Evolutionary conservation across 2,113 vertebrate species (phyloP), one percentile per base, ranked within the genome.

Genomic region (Zapus hudsonius): DNA sequence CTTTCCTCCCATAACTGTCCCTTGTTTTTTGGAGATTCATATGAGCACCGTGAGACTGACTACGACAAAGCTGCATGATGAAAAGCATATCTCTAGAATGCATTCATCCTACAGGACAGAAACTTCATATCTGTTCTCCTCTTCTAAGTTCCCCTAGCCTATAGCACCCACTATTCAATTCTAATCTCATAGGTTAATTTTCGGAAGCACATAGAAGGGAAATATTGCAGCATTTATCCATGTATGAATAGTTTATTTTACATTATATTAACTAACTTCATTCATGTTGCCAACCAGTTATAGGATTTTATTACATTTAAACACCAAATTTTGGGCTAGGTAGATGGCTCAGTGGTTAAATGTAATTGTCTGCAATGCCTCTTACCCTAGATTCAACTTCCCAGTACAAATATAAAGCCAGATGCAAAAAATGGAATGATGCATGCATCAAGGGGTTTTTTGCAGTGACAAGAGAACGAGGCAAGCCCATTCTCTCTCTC

Each of bases 81-180:
- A 0, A n/a, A 0, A 66, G 12, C 15, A n/a, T 1, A 25, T 9
- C 16, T 57, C 20, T 23, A 70, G 33, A 70, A 42, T 2, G 5
- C 61, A 38, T 36, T 36, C 55, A 29, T 20, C 55, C 27, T 25
- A 2, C 7, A 23, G 59, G 44, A 27, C n/a, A 29, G 19, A n/a
- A 79, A 79, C 3, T 16, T 76, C 33, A 69, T 59, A 57, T 2
- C 9, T 9, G 36, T 38, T 27, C 33, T 40, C 6, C 40, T 22
- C 23, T 64, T 52, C 29, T 29, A 40, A 7, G 22, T 76, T 29
- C 20, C 16, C 38, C 47, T 44, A 23, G 4, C 10, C 55, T 15
- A 17, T 78, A 3, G 22, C 15, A 78, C 61, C 1, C 9, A 69
- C 17, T 1, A 9, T 38, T 44, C 38, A 36, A 36, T 1, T 20